Percentiles rank a stretch among this genome's conserved stretches.
phyloP scores from a whole-genome alignment of 2,113 vertebrate genomes.

The Alethe castanea region DNA sequence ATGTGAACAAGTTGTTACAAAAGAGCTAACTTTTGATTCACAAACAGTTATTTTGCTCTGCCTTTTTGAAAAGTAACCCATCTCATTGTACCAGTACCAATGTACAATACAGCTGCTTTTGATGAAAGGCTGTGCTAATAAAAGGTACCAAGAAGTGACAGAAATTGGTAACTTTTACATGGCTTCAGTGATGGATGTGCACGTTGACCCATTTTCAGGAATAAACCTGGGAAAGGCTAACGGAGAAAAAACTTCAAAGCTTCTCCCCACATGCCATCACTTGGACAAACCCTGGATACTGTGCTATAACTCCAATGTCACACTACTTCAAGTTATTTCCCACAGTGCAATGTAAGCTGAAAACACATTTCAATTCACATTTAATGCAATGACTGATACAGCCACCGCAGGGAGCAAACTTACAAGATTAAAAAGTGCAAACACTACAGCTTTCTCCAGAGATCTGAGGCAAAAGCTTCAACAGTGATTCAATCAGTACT shows the following conservation, averaged over 20 bases:
- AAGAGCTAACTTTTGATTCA: neutral
- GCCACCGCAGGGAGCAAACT: neutral
- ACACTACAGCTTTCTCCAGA: neutral
- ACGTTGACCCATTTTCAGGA: neutral
- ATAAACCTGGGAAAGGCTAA: neutral
- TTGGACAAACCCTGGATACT: neutral
- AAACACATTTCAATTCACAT: neutral
- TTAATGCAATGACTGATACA: neutral
- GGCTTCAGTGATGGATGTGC: fast-evolving
- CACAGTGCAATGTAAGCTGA: neutral
- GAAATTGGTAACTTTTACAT: neutral
- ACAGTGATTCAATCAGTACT: neutral
- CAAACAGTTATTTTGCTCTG: neutral
- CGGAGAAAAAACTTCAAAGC: neutral
- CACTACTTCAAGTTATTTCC: neutral
- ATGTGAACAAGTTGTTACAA: neutral
- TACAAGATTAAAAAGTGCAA: neutral
- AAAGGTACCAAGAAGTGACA: neutral
- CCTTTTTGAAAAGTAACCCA: neutral
- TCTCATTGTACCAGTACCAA: neutral
- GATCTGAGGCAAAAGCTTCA: neutral
- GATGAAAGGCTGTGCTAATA: neutral
- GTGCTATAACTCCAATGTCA: neutral
- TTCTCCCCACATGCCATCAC: neutral
- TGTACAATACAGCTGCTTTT: neutral